A percentile compares a stretch with the other conserved stretches of the same genome.
These are phyloP conservation scores for Enteromius thamalakanensis DNA, from an alignment of 2,797 vertebrate genomes.

Conservation along the genomic window DNA sequence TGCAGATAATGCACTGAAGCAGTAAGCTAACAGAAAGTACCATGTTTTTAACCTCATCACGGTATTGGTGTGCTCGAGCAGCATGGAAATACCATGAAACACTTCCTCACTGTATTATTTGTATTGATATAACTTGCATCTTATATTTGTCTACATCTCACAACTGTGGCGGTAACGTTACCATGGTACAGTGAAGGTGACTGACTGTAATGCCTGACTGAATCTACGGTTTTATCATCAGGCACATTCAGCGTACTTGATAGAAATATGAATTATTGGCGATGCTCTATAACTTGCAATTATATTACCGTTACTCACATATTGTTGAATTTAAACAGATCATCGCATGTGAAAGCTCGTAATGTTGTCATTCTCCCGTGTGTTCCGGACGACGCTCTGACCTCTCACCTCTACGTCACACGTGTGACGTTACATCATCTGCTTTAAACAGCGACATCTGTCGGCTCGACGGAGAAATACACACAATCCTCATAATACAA, in stretches of 20 bases:
- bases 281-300: no score
- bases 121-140: no score
- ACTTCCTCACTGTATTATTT: no score
- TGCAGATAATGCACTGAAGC: no score
- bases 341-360: constrained; percentile 89
- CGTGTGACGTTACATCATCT: neutral
- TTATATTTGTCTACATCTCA: neutral
- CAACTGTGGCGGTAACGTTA: neutral
- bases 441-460: constrained; percentile 5
- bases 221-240: neutral
- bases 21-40: neutral
- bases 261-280: no score
- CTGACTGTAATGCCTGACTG: neutral
- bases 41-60: neutral
- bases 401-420: constrained; percentile 51
- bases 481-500: neutral
- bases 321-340: constrained; percentile 93
- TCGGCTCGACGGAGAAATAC: neutral
- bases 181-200: neutral
- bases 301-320: constrained; percentile 79
- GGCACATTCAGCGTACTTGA: neutral
- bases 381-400: neutral
- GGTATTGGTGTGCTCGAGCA: neutral
- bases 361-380: constrained; percentile 83
- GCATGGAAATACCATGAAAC: neutral